These are phyloP conservation scores for Misgurnus mizolepis DNA, from an alignment of 2,113 vertebrate species.

Conservation along the genomic window DNA sequence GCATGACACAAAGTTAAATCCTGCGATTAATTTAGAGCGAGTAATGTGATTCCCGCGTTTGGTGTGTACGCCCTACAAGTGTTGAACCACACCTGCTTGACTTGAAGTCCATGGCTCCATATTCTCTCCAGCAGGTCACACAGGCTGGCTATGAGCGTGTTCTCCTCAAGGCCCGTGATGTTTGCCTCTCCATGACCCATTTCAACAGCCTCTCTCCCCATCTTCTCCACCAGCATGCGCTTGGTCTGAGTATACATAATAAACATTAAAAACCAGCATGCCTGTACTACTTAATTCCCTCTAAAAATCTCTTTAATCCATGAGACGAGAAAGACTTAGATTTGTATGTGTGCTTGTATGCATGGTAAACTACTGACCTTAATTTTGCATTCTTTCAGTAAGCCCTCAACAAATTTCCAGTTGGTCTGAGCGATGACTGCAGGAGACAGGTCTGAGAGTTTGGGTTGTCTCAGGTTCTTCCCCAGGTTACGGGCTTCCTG, in stretches of 20 bases:
- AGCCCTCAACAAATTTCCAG: conserved; percentile 91
- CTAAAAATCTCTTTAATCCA: background rate
- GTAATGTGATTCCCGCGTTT: background rate
- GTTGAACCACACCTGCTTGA: conserved; percentile 84
- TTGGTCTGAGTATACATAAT: conserved; percentile 83
- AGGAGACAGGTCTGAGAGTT: conserved; percentile 90
- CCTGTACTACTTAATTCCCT: background rate
- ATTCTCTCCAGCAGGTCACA: conserved; percentile 96
- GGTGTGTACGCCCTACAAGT: background rate
- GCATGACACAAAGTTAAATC: too few species aligned
- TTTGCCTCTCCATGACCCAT: conserved; percentile 92
- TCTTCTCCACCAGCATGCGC: conserved; percentile 96
- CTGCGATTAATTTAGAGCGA: too few species aligned
- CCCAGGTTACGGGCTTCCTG: conserved; percentile 84
- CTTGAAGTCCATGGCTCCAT: conserved; percentile 94
- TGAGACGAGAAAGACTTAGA: background rate
- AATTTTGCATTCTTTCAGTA: conserved; percentile 94
- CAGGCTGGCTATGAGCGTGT: conserved; percentile 91
- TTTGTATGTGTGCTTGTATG: background rate
- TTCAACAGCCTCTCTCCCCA: conserved; percentile 93
- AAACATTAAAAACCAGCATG: background rate
- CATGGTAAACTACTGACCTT: conserved; percentile 77
- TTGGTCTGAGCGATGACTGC: conserved; percentile 91
- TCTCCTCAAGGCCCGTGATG: conserved; percentile 93
- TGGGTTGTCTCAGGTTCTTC: conserved; percentile 89